Base-by-base conservation (phyloP, 2,797 vertebrate species). In the Spheniscus humboldti region DNA sequence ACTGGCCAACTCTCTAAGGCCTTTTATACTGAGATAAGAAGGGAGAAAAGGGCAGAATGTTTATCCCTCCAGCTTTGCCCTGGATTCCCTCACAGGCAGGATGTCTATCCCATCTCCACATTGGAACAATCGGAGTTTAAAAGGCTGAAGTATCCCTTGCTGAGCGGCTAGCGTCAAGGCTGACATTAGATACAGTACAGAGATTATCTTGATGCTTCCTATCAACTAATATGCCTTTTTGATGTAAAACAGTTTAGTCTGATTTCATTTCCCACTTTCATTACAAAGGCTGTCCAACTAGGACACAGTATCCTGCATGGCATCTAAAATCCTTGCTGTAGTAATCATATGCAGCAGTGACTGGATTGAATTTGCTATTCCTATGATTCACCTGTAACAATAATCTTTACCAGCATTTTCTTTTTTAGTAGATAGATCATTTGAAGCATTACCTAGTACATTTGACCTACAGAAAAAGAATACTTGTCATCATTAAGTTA, bases 361-460 rank as follows among this genome's bases (percentile, higher is more conserved):
- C 79, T 75, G 57, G 87, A 84, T 43, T 79, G 53, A 68, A 90
- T 88, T 89, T 93, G 48, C 86, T 74, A 1, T 79, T 90, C 41
- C 33, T 92, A 7, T 86, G 81, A 86, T 87, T 92, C 94, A 89
- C 92, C 82, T 95, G 87, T 28, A 95, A 80, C 41, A 81, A 82
- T 39, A 52, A 90, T 81, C 33, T 78, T 88, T 72, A 39, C 74
- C 85, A 78, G 53, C 24, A 33, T 66, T 83, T 95, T 90, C 23
- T 25, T 53, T 73, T 88, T 82, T 41, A 74, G 52, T 27, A 59
- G 71, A 63, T 43, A 64, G 37, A 60, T 43, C 11, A n/a, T 89
- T 68, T 74, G 80, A 94, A 92, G 83, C 57, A 88, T 88, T 92
- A 77, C 69, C 63, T 63, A 83, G 59, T 68, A 68, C 55, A 13